Evolutionary conservation across 1,140 invertebrate species (phyloP).

Genomic region (Phenacoccus solenopsis): DNA sequence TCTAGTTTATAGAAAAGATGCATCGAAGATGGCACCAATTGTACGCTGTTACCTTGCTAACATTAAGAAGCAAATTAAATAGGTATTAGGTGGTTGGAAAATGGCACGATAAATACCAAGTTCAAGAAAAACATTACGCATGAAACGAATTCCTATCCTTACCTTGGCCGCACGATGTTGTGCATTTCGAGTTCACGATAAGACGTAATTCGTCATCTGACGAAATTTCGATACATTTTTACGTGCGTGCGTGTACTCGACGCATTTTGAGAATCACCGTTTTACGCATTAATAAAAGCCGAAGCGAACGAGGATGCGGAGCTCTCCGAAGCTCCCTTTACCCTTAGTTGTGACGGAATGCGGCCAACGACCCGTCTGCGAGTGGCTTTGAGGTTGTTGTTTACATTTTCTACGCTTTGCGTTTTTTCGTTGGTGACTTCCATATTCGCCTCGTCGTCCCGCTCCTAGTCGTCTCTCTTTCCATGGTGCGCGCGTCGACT

Average conservation of each 20-base stretch:
- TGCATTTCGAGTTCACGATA: too few species aligned
- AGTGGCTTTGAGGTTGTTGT: slow-evolving; percentile 1
- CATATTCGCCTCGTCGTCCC: not conserved
- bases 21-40: not conserved
- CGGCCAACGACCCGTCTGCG: not conserved
- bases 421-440: slow-evolving; percentile 1
- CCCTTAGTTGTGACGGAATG: not conserved
- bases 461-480: not conserved
- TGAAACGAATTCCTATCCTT: too few species aligned
- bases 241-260: not conserved
- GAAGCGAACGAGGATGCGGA: not conserved
- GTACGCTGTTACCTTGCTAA: not conserved
- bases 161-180: too few species aligned
- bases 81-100: too few species aligned
- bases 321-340: not conserved
- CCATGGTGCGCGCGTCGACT: not conserved
- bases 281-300: not conserved
- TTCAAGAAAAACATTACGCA: too few species aligned
- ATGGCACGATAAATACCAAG: too few species aligned
- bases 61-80: too few species aligned
- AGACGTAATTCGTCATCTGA: too few species aligned
- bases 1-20: not conserved
- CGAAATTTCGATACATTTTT: not conserved
- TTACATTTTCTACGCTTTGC: slow-evolving; percentile 1
- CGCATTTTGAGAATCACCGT: slow-evolving; percentile 1